A percentile compares a stretch with the other conserved stretches of the same genome.
Conservation (phyloP, 2,797 vertebrate species). For the Platalea minor region DNA sequence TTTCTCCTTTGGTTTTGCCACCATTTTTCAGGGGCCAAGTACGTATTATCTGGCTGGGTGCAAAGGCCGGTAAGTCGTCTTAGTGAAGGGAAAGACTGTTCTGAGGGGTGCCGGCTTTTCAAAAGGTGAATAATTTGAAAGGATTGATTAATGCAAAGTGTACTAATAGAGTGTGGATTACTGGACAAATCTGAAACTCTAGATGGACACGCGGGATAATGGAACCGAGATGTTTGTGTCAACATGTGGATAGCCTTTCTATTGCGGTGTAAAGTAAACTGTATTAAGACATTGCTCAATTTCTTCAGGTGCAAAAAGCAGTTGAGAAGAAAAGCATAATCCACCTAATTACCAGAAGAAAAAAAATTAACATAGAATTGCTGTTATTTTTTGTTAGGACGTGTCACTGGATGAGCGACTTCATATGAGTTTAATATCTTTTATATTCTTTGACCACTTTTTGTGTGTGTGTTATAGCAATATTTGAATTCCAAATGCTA, state of each 20-base stretch:
- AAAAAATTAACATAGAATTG: not conserved
- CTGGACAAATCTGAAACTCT: not conserved
- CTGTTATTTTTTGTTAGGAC: slow-evolving; percentile 42
- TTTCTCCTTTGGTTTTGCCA: not conserved
- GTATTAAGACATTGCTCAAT: not conserved
- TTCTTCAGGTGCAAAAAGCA: not conserved
- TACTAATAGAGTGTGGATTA: not conserved
- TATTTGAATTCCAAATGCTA: not conserved
- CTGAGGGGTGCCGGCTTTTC: not conserved
- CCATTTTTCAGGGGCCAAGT: not conserved
- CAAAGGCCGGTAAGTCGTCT: not conserved
- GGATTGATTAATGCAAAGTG: not conserved
- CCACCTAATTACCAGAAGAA: not conserved
- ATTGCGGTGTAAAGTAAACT: not conserved
- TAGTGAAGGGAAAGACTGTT: not conserved
- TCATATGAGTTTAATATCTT: not conserved
- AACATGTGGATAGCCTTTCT: not conserved
- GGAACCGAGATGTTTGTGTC: not conserved
- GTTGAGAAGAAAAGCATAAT: not conserved
- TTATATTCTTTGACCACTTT: not conserved
- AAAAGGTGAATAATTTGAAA: not conserved
- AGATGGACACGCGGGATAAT: not conserved
- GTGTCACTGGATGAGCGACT: slow-evolving; percentile 43
- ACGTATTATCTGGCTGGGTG: too few relatives aligned
- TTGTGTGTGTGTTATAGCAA: not conserved